These are phyloP conservation scores for Exephanes ischioxanthus DNA, from an alignment of 2,888 invertebrate genomes.

Conservation along the genomic window DNA sequence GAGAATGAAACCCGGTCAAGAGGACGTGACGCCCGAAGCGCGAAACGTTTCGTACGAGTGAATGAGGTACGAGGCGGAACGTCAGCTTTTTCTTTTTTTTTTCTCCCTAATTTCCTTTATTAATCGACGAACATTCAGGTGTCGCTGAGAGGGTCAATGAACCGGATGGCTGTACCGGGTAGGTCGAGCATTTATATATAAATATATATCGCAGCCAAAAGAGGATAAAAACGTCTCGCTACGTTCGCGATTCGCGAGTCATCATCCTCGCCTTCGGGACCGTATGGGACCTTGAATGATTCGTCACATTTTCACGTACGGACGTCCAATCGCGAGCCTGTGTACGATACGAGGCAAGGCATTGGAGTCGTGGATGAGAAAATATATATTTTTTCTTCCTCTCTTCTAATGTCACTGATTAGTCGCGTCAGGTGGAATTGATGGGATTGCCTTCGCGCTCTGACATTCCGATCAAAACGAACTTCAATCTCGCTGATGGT, in stretches of 20 bases:
- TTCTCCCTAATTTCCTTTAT: conserved; percentile 10
- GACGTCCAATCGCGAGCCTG: conserved; percentile 3
- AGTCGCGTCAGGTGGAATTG: conserved; percentile 46
- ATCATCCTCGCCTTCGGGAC: conserved; percentile 3
- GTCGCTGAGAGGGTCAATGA: conserved; percentile 18
- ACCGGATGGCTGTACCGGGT: not conserved
- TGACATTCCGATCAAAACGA: conserved; percentile 32
- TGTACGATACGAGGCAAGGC: not conserved
- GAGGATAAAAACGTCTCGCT: not conserved
- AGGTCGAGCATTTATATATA: not conserved
- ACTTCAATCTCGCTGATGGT: conserved; percentile 22
- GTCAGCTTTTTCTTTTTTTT: conserved; percentile 13
- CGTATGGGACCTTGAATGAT: conserved; percentile 36
- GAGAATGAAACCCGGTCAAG: conserved; percentile 55
- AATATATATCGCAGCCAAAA: not conserved
- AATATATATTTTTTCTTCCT: not conserved
- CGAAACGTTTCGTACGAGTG: conserved; percentile 21
- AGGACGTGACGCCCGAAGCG: conserved; percentile 49
- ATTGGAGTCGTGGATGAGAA: conserved; percentile 1
- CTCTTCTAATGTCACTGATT: conserved; percentile 54
- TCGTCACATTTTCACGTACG: conserved; percentile 25
- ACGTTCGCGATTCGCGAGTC: conserved; percentile 24
- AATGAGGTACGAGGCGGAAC: conserved; percentile 32
- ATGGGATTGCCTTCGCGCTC: conserved; percentile 21
- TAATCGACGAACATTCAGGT: conserved; percentile 22